These are phyloP conservation scores for Tragelaphus imberbis DNA, from an alignment of 2,113 vertebrate genomes.

Conservation along the genomic window DNA sequence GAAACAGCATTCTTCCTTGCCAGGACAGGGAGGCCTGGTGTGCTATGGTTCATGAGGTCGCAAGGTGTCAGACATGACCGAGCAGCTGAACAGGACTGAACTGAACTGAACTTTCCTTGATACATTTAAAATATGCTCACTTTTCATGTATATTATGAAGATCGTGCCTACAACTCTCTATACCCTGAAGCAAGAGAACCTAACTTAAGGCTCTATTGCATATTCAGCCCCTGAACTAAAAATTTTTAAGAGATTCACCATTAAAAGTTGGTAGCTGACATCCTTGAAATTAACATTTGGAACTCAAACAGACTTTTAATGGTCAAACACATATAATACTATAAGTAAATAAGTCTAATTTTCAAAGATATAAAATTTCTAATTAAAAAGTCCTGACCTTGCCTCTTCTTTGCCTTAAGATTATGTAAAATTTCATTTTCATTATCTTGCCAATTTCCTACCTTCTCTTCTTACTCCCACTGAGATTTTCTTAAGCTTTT, in stretches of 20 bases:
- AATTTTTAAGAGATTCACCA: not conserved
- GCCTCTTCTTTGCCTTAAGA: not conserved
- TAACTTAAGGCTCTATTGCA: not conserved
- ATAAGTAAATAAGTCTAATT: constrained; percentile 38
- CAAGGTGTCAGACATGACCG: not conserved
- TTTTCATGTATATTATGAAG: not conserved
- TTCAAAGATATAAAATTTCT: constrained; percentile 54
- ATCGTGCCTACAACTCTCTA: too few relatives aligned
- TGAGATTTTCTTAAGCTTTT: constrained; percentile 31
- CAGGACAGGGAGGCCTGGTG: not conserved
- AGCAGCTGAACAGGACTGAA: not conserved
- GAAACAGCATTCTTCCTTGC: not conserved
- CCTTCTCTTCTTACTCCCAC: constrained; percentile 50
- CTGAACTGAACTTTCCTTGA: not conserved
- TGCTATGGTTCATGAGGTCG: accelerated
- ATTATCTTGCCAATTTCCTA: constrained; percentile 34
- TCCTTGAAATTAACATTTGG: constrained; percentile 40
- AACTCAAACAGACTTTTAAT: not conserved
- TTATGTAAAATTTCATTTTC: constrained; percentile 33
- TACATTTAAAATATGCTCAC: not conserved
- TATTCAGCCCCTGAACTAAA: not conserved
- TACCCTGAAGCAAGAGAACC: not conserved
- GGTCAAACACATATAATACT: constrained; percentile 2
- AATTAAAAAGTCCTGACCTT: not conserved
- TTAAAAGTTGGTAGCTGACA: not conserved